Evolutionary conservation across 35 echinoderm and acorn worm species (phyloP).

Genomic region (Amphiura filiformis): DNA sequence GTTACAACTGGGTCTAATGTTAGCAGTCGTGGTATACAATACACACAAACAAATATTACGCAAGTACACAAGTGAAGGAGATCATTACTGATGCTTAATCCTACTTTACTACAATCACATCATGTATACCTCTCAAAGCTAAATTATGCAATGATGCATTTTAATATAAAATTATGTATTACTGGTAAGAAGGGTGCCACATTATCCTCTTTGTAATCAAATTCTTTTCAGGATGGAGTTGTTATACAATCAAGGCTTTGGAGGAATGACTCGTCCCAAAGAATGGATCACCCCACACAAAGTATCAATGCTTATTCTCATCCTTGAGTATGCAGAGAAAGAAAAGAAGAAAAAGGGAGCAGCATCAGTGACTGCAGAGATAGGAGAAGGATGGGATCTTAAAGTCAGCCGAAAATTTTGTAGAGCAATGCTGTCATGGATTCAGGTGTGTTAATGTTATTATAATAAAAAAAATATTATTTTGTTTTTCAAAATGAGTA

Average conservation of each 20-base stretch:
- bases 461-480: too few species aligned
- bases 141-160: too few species aligned
- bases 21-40: too few species aligned
- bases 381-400: conserved; percentile 41
- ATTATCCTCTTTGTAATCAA: too few species aligned
- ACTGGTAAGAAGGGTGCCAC: too few species aligned
- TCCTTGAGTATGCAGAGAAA: conserved; percentile 41
- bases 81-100: too few species aligned
- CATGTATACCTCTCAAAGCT: too few species aligned
- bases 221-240: not conserved
- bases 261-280: conserved; percentile 4
- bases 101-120: too few species aligned
- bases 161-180: too few species aligned
- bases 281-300: conserved; percentile 49
- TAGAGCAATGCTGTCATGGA: conserved; percentile 40
- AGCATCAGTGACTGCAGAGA: not conserved
- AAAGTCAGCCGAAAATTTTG: conserved; percentile 46
- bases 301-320: conserved; percentile 40
- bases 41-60: too few species aligned
- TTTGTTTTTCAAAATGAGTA: not conserved
- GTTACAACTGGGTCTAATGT: too few species aligned
- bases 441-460: conserved; percentile 44
- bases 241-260: not conserved
- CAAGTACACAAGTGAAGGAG: too few species aligned
- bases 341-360: conserved; percentile 14